Evolutionary conservation across 2,888 invertebrate genomes (phyloP).

Genomic region (Hydropsyche betteni): DNA sequence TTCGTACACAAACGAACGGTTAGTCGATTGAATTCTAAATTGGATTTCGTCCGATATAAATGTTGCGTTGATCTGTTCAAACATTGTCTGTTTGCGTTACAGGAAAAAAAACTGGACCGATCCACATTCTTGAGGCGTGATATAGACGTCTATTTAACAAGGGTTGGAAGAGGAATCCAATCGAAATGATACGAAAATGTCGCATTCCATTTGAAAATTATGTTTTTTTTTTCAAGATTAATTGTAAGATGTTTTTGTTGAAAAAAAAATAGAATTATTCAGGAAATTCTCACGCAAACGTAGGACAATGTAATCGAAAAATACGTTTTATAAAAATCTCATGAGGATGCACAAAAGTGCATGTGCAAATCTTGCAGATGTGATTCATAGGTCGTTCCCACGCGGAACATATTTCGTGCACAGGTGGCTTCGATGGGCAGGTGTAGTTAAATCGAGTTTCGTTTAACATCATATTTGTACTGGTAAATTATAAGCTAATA

Average conservation of each 20-base stretch:
- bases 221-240: too few species aligned
- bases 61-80: conserved; percentile 1
- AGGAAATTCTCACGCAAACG: too few species aligned
- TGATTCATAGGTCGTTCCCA: conserved; percentile 28
- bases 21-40: conserved; percentile 2
- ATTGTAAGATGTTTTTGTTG: background rate
- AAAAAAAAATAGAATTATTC: background rate
- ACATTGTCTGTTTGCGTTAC: background rate
- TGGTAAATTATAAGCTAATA: too few species aligned
- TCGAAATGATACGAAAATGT: conserved; percentile 22
- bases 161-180: conserved; percentile 17
- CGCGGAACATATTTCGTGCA: conserved; percentile 9
- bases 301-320: background rate
- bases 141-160: conserved; percentile 10
- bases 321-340: background rate
- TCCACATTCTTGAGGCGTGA: conserved; percentile 11
- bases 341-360: background rate
- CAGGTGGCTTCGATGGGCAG: conserved; percentile 23
- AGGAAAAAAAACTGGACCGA: conserved; percentile 5
- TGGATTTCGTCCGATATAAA: background rate
- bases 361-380: conserved; percentile 37
- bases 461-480: too few species aligned
- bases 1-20: background rate
- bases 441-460: conserved; percentile 1
- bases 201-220: conserved; percentile 4